Conservation (phyloP, 2,797 vertebrate species). For the Syncerus caffer region DNA sequence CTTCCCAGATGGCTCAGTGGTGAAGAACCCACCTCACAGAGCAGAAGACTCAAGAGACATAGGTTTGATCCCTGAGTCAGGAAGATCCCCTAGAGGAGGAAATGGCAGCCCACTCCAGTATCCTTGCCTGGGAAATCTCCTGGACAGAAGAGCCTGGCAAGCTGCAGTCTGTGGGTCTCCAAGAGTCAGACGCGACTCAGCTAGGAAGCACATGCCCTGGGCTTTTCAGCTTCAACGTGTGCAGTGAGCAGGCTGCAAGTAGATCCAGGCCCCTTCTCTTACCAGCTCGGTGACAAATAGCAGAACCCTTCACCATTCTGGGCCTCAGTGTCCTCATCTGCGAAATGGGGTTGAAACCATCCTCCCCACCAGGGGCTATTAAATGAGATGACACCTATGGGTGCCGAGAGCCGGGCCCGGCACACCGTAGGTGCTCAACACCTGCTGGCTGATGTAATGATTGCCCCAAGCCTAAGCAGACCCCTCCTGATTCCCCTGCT, state of each 20-base stretch:
- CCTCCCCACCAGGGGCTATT: background rate
- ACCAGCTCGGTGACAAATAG: background rate
- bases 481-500: background rate
- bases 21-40: background rate
- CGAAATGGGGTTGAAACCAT: background rate
- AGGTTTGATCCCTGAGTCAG: background rate
- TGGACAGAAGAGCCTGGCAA: background rate
- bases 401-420: background rate
- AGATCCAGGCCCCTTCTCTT: background rate
- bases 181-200: background rate
- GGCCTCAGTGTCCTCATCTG: background rate
- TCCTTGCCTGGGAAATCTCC: background rate
- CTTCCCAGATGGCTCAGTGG: background rate
- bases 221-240: background rate
- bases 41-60: background rate
- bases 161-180: background rate
- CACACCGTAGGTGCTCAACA: background rate
- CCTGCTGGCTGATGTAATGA: background rate
- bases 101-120: background rate
- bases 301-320: background rate
- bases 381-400: background rate
- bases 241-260: no score
- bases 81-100: background rate
- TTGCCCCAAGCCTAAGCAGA: fast-evolving
- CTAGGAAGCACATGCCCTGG: background rate